phyloP scores from a whole-genome alignment of 2,888 invertebrate genomes.

The Meteorus cinctellus region DNA sequence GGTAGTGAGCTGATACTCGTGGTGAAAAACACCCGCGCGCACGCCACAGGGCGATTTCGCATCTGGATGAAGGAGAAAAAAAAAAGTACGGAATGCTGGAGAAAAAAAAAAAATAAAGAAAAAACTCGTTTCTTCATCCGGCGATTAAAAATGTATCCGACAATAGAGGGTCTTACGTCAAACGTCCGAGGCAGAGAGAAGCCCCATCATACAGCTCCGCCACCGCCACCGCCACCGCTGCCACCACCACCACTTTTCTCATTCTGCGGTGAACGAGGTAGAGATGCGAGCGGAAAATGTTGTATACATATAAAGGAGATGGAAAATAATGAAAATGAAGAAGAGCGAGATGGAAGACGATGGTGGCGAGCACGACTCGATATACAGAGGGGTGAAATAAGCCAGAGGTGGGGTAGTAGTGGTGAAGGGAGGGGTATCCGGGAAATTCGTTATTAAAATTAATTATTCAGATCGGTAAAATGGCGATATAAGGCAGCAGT shows the following conservation, averaged over 20 bases:
- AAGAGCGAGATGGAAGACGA: constrained; percentile 46
- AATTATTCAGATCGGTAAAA: constrained; percentile 72
- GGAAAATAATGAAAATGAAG: constrained; percentile 24
- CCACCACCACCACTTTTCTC: not conserved
- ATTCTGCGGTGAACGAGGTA: constrained; percentile 42
- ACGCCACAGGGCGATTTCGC: constrained; percentile 25
- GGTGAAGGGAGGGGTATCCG: constrained; percentile 22
- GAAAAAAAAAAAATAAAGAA: constrained; percentile 17
- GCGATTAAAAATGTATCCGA: constrained; percentile 66
- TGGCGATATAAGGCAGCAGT: constrained; percentile 69
- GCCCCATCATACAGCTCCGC: constrained; percentile 35
- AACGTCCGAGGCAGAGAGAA: constrained; percentile 62
- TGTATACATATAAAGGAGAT: constrained; percentile 30
- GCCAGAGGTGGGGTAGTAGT: constrained; percentile 43
- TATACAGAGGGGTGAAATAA: constrained; percentile 5
- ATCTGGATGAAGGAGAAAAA: constrained; percentile 24
- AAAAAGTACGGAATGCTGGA: not conserved
- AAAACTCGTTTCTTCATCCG: constrained; percentile 50
- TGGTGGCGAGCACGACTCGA: constrained; percentile 12
- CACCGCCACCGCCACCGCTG: constrained; percentile 16
- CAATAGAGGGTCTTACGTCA: constrained; percentile 64
- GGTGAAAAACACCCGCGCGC: constrained; percentile 2
- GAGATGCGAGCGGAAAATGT: constrained; percentile 17
- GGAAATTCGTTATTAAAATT: constrained; percentile 72
- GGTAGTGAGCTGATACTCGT: not conserved